Evolutionary conservation across 2,888 invertebrate species (phyloP).

Genomic region (Microplitis manilae): DNA sequence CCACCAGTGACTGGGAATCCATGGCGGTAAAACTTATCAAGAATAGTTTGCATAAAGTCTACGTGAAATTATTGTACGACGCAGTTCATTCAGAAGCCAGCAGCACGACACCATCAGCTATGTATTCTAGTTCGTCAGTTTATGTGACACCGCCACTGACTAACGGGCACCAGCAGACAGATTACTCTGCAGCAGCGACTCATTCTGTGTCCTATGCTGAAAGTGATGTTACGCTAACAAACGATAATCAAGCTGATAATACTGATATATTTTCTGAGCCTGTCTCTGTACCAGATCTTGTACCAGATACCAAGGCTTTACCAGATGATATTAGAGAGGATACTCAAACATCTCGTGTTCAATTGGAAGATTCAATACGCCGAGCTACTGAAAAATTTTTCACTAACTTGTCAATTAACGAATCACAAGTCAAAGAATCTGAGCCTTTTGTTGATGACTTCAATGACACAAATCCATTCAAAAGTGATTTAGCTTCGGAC

Average conservation of each 20-base stretch:
- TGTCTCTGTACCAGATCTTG: background rate
- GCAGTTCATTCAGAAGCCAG: too few species aligned
- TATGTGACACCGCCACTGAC: too few species aligned
- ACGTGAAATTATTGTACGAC: too few species aligned
- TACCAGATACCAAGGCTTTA: too few species aligned
- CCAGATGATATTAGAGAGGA: too few species aligned
- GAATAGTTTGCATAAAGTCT: background rate
- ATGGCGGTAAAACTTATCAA: background rate
- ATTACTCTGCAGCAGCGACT: background rate
- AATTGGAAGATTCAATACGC: conserved; percentile 34
- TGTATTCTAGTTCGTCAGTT: too few species aligned
- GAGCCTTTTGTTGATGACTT: background rate
- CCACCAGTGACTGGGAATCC: background rate
- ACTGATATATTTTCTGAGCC: background rate
- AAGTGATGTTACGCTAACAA: background rate
- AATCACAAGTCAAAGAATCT: background rate
- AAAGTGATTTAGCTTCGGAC: conserved; percentile 4
- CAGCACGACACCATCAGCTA: too few species aligned
- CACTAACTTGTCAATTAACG: background rate
- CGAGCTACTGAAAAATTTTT: conserved; percentile 18
- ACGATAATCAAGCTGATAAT: background rate
- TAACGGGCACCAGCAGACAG: background rate
- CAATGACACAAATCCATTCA: conserved; percentile 48
- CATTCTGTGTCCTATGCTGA: background rate
- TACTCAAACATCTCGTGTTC: background rate